Evolutionary conservation across 2,797 vertebrate genomes (phyloP), one percentile per base, ranked within the genome.

Genomic region (Pantherophis alleghaniensis): DNA sequence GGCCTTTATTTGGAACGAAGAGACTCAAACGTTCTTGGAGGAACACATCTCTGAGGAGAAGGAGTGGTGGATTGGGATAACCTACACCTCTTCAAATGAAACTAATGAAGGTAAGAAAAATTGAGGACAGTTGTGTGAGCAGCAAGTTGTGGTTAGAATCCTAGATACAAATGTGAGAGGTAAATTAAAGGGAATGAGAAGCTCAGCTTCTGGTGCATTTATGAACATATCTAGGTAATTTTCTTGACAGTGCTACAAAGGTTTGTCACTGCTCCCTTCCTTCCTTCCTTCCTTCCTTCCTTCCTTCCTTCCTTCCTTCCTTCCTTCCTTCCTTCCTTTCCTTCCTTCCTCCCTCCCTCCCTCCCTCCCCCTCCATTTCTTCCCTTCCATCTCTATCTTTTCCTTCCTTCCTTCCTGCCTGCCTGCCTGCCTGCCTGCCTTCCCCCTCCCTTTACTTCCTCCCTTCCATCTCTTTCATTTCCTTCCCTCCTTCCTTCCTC

Each of bases 11-110:
- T 97, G 97, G 55, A 98, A 98, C 2, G 98, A 99, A 93, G 98
- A 98, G 95, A 98, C 96, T 0, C 99, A 99, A 96, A 97, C 97
- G 94, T 99, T 99, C 96, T 97, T 99, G 90, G 98, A 98, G 96
- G 96, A 96, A 60, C 97, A 99, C 94, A 96, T 99, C 94, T 95
- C 98, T 0, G 97, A 97, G 0, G 98, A 98, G 92, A 97, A 96
- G 91, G 98, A 99, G 96, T 99, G 99, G 99, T 99, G 99, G 99
- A 98, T 99, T 0, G 99, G 99, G 22, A 95, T 99, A 91, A 98
- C 96, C 14, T 98, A 98, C 47, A 97, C 97, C 96, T 97, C 96
- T 3, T 92, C 95, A 32, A 98, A 98, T 63, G 96, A 97, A 93
- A 97, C 98, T 87, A 28, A 93, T 53, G 89, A 95, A 61, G 97